Percentiles rank a stretch among this genome's conserved stretches.
phyloP scores from a whole-genome alignment of 35 echinoderm and acorn worm species.

The Ptychodera flava region DNA sequence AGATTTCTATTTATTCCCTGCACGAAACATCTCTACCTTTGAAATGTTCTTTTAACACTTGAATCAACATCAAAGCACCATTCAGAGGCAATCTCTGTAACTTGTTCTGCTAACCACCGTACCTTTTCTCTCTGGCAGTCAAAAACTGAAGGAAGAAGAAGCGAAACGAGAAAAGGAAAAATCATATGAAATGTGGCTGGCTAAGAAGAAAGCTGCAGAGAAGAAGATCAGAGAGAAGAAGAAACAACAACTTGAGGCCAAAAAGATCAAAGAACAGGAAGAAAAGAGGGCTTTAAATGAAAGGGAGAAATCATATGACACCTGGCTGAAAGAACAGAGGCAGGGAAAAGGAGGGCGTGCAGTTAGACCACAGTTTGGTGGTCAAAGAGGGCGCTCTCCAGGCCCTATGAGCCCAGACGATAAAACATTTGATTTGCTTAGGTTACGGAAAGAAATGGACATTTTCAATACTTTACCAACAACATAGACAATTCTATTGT shows the following conservation, averaged over 20 bases:
- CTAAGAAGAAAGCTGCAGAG: conserved; percentile 48
- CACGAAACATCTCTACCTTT: no score
- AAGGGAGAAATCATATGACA: conserved; percentile 71
- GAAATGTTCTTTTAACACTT: no score
- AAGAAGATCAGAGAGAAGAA: conserved; percentile 45
- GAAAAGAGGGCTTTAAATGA: conserved; percentile 52
- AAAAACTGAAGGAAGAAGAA: no score
- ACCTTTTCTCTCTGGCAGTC: no score
- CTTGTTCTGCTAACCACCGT: no score
- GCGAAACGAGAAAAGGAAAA: neutral
- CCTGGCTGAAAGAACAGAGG: conserved; percentile 78
- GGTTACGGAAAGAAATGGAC: conserved; percentile 93
- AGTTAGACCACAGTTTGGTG: neutral
- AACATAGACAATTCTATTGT: neutral
- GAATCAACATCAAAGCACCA: no score
- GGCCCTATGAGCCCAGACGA: conserved; percentile 49
- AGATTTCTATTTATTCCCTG: no score
- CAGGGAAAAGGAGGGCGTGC: conserved; percentile 15
- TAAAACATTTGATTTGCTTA: conserved; percentile 75
- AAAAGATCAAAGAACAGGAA: conserved; percentile 73
- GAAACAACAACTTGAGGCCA: conserved; percentile 34
- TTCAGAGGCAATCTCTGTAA: no score
- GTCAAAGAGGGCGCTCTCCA: conserved; percentile 35
- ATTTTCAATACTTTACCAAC: conserved; percentile 72
- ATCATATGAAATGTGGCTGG: conserved; percentile 5